Evolutionary conservation across 2,888 invertebrate species (phyloP).

Genomic region (Blera fallax): DNA sequence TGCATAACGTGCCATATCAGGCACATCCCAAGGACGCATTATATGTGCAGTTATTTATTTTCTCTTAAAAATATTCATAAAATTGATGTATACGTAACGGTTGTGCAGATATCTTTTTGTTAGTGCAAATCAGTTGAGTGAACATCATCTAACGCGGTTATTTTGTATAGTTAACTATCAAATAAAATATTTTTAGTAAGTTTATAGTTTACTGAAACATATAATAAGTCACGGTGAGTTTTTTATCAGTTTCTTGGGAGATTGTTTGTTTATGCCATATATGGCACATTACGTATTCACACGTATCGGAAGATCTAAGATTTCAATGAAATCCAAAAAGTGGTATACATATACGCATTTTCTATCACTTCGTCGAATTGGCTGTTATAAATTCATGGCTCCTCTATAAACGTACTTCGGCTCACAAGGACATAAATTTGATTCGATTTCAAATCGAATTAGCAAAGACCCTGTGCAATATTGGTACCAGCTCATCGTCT

Average conservation of each 20-base stretch:
- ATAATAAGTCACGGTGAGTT: too few relatives aligned
- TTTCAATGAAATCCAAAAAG: neutral
- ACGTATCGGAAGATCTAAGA: too few relatives aligned
- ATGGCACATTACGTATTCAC: too few relatives aligned
- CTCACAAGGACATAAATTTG: neutral
- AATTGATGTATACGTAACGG: neutral
- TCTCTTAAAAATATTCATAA: neutral
- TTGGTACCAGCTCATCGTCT: neutral
- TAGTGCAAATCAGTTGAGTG: conserved; percentile 1
- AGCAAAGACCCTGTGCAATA: neutral
- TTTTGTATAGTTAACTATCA: too few relatives aligned
- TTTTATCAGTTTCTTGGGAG: too few relatives aligned
- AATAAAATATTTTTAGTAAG: too few relatives aligned
- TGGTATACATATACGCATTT: too few relatives aligned
- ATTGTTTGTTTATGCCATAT: too few relatives aligned
- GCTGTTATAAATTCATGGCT: neutral
- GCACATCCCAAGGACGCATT: neutral
- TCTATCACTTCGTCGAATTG: neutral
- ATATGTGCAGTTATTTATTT: neutral
- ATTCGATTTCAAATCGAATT: neutral
- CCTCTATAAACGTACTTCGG: neutral
- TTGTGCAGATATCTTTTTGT: neutral
- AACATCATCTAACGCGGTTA: neutral
- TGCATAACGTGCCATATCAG: neutral
- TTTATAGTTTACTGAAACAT: too few relatives aligned